These are phyloP conservation scores for Opisthocomus hoazin DNA, from an alignment of 2,113 vertebrate species.

Conservation along the genomic window DNA sequence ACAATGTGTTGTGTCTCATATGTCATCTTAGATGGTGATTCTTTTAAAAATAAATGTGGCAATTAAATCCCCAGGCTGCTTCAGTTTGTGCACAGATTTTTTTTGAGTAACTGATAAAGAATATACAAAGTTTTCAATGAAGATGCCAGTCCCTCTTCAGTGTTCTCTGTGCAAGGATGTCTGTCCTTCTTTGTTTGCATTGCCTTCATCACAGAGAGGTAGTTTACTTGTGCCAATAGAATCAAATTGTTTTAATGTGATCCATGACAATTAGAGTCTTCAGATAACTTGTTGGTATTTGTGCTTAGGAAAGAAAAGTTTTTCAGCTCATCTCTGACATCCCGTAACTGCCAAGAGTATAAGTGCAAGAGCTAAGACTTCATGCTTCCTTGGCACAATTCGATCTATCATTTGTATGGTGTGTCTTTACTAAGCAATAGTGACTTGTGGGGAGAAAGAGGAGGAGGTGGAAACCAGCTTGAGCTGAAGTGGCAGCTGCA, in stretches of 20 bases:
- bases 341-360: not conserved
- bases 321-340: not conserved
- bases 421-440: not conserved
- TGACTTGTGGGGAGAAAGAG: not conserved
- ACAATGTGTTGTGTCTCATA: not conserved
- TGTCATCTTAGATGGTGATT: not conserved
- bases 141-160: not conserved
- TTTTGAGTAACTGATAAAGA: not conserved
- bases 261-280: not conserved
- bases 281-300: not conserved
- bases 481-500: not conserved
- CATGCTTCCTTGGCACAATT: not conserved
- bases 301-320: not conserved
- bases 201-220: not conserved
- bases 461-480: not conserved
- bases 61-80: not conserved
- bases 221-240: not conserved
- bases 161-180: not conserved
- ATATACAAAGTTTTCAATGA: not conserved
- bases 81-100: not conserved
- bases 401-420: not conserved
- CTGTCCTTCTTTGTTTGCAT: not conserved
- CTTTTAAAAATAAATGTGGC: slow-evolving; percentile 27
- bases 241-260: not conserved
- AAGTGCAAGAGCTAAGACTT: not conserved